Evolutionary conservation across 2,888 invertebrate genomes (phyloP).

Genomic region (Pachydiplax longipennis): DNA sequence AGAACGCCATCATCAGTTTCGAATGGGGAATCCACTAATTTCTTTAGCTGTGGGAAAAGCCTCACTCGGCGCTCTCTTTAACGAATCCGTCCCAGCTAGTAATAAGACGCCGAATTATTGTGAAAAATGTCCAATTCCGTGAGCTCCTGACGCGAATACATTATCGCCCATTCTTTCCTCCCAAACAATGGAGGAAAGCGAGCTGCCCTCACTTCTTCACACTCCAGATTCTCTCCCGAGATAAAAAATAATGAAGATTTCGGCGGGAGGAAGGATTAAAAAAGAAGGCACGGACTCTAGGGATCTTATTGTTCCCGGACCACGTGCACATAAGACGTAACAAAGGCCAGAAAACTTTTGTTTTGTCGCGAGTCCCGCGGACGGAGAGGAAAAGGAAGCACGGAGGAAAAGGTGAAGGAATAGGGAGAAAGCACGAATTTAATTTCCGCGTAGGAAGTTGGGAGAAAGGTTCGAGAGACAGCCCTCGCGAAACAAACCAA

Average conservation of each 20-base stretch:
- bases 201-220: neutral
- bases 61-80: neutral
- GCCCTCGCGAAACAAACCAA: constrained; percentile 9
- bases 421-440: neutral
- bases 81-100: neutral
- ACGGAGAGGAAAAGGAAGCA: neutral
- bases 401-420: neutral
- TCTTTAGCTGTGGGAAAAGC: constrained; percentile 16
- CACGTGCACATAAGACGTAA: constrained; percentile 1
- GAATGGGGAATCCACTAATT: neutral
- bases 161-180: constrained; percentile 21
- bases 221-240: neutral
- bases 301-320: constrained; percentile 18
- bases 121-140: constrained; percentile 32
- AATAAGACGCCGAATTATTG: constrained; percentile 32
- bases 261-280: neutral
- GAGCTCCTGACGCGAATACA: constrained; percentile 17
- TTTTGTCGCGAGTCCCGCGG: constrained; percentile 7
- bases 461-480: neutral
- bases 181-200: neutral
- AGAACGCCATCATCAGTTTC: neutral
- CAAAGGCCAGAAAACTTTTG: neutral
- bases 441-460: neutral
- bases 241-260: constrained; percentile 14
- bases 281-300: neutral